Conservation (phyloP, 2,888 invertebrate species). For the Metallyticus violacea region DNA sequence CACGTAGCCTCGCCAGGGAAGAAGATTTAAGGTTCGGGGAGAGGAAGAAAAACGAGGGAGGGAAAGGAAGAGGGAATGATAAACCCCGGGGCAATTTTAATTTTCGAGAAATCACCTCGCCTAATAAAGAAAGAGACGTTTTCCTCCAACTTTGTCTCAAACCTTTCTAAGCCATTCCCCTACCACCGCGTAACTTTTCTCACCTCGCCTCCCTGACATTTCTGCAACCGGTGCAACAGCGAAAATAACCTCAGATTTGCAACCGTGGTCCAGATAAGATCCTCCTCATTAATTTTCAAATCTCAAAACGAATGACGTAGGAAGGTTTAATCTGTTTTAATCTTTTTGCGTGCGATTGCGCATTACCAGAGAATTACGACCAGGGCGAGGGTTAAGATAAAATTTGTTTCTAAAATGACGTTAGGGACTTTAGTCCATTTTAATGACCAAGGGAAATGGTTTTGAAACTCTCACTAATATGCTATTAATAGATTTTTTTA, state of each 20-base stretch:
- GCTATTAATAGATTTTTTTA: not conserved
- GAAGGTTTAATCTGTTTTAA: not conserved
- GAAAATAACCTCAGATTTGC: not conserved
- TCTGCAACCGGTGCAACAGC: not conserved
- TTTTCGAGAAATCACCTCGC: conserved; percentile 46
- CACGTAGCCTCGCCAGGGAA: not conserved
- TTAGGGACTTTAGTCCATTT: not conserved
- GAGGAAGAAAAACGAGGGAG: no score
- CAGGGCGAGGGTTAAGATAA: not conserved
- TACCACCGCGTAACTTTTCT: not conserved
- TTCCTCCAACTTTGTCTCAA: conserved; percentile 12
- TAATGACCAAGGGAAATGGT: not conserved
- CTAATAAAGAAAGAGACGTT: conserved; percentile 8
- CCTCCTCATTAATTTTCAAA: not conserved
- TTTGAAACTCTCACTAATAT: not conserved
- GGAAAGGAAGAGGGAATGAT: not conserved
- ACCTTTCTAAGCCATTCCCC: not conserved
- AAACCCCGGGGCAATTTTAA: conserved; percentile 46
- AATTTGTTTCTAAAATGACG: not conserved
- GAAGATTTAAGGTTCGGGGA: not conserved
- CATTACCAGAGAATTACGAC: not conserved
- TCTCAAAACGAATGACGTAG: not conserved
- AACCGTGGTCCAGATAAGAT: not conserved
- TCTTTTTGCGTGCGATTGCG: not conserved
- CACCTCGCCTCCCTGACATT: not conserved